A percentile compares a stretch with the other conserved stretches of the same genome.
phyloP scores from a whole-genome alignment of 2,888 invertebrate genomes.

The Microplitis deprimator region DNA sequence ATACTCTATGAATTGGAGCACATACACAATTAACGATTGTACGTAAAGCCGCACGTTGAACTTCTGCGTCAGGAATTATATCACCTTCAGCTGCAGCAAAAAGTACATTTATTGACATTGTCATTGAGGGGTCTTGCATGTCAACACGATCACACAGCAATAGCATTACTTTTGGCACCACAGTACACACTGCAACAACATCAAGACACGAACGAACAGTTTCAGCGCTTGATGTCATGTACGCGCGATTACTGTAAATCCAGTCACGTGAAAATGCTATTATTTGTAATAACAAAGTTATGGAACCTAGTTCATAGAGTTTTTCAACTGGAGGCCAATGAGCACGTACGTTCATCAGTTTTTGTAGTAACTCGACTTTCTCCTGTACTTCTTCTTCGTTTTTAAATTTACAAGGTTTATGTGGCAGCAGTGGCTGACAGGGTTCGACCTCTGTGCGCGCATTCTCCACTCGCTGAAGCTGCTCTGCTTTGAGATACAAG shows the following conservation, averaged over 20 bases:
- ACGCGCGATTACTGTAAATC: slow-evolving; percentile 86
- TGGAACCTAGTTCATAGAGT: slow-evolving; percentile 86
- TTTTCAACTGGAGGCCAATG: slow-evolving; percentile 93
- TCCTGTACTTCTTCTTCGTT: slow-evolving; percentile 89
- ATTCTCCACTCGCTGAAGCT: slow-evolving; percentile 76
- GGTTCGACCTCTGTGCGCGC: slow-evolving; percentile 66
- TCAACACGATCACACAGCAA: slow-evolving; percentile 84
- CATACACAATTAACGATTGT: slow-evolving; percentile 95
- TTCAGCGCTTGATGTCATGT: slow-evolving; percentile 77
- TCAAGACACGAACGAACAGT: slow-evolving; percentile 88
- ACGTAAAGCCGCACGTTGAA: slow-evolving; percentile 90
- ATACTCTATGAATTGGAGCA: slow-evolving; percentile 84
- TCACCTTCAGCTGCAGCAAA: slow-evolving; percentile 88
- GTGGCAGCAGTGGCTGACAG: slow-evolving; percentile 70
- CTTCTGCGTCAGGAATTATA: slow-evolving; percentile 90
- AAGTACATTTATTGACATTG: slow-evolving; percentile 73
- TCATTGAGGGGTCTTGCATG: slow-evolving; percentile 83
- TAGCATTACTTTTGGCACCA: slow-evolving; percentile 86
- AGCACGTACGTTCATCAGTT: slow-evolving; percentile 81
- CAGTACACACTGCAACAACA: slow-evolving; percentile 90
- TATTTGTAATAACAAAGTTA: slow-evolving; percentile 85
- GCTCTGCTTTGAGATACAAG: slow-evolving; percentile 84
- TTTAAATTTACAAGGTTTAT: slow-evolving; percentile 73
- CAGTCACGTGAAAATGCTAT: slow-evolving; percentile 93
- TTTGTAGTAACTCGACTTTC: slow-evolving; percentile 86